phyloP scores from a whole-genome alignment of 1,140 invertebrate species.

The Ephestia elutella region DNA sequence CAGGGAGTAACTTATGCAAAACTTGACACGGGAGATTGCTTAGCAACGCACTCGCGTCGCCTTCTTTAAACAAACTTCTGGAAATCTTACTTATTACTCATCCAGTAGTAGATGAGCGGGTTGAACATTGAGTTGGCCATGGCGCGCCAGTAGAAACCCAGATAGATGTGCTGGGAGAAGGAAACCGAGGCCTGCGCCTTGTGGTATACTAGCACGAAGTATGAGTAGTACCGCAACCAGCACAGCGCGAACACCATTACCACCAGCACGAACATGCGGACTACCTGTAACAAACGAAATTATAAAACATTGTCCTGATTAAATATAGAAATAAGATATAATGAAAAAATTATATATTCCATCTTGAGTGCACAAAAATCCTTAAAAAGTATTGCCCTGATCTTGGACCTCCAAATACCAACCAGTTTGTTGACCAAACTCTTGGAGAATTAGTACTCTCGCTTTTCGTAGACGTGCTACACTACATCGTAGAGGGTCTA shows the following conservation, averaged over 20 bases:
- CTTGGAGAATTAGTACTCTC: too few species aligned
- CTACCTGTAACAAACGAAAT: constrained; percentile 77
- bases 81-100: constrained; percentile 83
- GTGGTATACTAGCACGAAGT: constrained; percentile 88
- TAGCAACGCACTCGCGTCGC: too few species aligned
- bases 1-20: too few species aligned
- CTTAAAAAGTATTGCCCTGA: not conserved
- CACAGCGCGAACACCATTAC: constrained; percentile 89
- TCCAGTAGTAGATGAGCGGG: constrained; percentile 93
- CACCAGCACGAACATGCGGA: constrained; percentile 87
- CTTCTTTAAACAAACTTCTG: too few species aligned
- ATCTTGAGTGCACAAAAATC: not conserved
- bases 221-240: constrained; percentile 92
- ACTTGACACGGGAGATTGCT: too few species aligned
- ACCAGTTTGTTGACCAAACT: too few species aligned
- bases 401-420: too few species aligned
- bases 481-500: too few species aligned
- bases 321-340: too few species aligned
- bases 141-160: constrained; percentile 91
- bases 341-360: too few species aligned
- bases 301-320: too few species aligned
- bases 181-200: constrained; percentile 78
- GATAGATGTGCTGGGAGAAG: constrained; percentile 85
- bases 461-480: too few species aligned
- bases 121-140: constrained; percentile 95